Base-by-base conservation (phyloP, 1,140 invertebrate genomes). In the Neodiprion fabricii region DNA sequence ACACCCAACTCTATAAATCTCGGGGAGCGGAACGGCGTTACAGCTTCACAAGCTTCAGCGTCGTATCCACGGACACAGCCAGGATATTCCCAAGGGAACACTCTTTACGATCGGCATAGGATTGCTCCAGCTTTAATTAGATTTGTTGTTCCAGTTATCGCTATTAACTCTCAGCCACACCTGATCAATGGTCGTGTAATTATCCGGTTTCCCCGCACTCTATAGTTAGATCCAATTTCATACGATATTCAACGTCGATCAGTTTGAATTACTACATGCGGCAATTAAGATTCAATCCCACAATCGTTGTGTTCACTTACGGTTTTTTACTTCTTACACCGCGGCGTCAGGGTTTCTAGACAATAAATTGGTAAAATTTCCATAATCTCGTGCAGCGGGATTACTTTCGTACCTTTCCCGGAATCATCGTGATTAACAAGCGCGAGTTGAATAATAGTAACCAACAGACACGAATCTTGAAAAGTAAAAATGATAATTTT, bases 141-240 rank as follows among this genome's bases (percentile, higher is more conserved):
- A 61, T 61, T 61, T 61, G 53, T 61, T 61, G 53, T 61, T 61
- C 53, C 53, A 61, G 53, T 61, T 61, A 61, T 61, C 53, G n/a
- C 53, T 61, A 61, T 61, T 14, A 61, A 61, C 53, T 61, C 53
- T 17, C 53, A 61, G 53, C 53, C 53, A 61, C 53, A 61, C 53
- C 53, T 61, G 53, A 17, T 61, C 11, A 61, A 61, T 61, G 53
- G 53, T 61, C 53, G 53, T 61, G 5, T 61, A 61, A 61, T 61
- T 61, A 61, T 12, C 53, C 53, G 53, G 11, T 12, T 12, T 61
- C 53, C 9, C 11, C 53, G 53, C 53, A 40, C 53, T 12, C 11
- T 61, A 61, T 61, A 61, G n/a, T 61, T 61, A 12, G 53, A 61
- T 14, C n/a, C 53, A 61, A 61, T 61, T 61, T 61, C 14, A 61